Conservation (phyloP, 2,113 vertebrate genomes). For the Tringa solitaria region DNA sequence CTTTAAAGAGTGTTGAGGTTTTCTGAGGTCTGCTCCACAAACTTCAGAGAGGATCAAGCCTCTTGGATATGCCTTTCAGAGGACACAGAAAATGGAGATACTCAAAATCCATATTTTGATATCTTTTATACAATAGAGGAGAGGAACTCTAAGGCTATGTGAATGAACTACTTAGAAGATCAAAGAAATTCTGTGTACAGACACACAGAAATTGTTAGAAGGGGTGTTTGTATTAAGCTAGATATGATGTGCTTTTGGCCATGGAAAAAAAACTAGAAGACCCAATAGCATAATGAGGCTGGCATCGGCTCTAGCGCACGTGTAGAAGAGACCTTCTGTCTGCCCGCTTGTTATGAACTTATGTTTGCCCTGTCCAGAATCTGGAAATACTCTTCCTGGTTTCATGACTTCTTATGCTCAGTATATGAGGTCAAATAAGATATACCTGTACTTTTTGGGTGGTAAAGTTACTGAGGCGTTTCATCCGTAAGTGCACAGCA, state of each 20-base stretch:
- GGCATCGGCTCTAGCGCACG: accelerated
- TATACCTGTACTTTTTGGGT: accelerated
- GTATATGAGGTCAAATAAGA: not conserved
- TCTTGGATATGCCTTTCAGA: not conserved
- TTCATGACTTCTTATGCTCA: not conserved
- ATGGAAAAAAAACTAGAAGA: not conserved
- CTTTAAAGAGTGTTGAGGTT: not conserved
- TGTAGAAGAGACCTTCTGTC: not conserved
- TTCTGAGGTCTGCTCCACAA: not conserved
- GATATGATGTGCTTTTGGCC: not conserved
- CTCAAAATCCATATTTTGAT: not conserved
- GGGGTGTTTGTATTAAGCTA: not conserved
- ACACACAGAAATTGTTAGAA: not conserved
- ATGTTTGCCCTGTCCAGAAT: not conserved
- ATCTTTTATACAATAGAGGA: not conserved
- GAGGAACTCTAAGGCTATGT: not conserved
- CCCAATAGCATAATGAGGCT: not conserved
- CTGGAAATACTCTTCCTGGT: not conserved
- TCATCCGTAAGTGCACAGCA: accelerated
- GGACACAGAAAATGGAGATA: not conserved
- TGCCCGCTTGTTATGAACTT: not conserved
- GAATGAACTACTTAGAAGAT: not conserved
- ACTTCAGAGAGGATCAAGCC: not conserved
- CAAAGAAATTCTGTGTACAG: not conserved
- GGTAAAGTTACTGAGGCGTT: not conserved